Evolutionary conservation across 2,888 invertebrate species (phyloP).

Genomic region (Rutpela maculata): DNA sequence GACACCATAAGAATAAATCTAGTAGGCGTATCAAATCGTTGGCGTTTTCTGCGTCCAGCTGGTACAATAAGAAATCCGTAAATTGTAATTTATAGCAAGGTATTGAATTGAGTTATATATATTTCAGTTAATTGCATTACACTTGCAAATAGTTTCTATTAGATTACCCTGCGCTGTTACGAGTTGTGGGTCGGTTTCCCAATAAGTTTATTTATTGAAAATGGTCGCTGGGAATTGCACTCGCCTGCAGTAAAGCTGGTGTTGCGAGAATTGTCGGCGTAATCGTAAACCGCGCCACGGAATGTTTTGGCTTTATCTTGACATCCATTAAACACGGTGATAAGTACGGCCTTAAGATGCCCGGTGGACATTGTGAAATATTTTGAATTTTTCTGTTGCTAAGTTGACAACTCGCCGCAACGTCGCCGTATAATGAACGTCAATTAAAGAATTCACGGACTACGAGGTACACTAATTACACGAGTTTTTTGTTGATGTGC

Average conservation of each 20-base stretch:
- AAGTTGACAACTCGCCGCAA: conserved; percentile 12
- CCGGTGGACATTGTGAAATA: conserved; percentile 44
- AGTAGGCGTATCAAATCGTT: background rate
- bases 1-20: no score
- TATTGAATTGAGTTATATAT: conserved; percentile 25
- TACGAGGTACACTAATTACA: conserved; percentile 47
- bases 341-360: conserved; percentile 38
- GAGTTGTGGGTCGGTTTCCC: conserved; percentile 16
- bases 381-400: conserved; percentile 42
- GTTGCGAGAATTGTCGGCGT: conserved; percentile 36
- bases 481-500: conserved; percentile 39
- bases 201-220: conserved; percentile 39
- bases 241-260: conserved; percentile 36
- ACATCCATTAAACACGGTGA: conserved; percentile 46
- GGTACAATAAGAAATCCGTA: conserved; percentile 10
- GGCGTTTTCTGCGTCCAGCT: background rate
- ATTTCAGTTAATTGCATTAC: conserved; percentile 39
- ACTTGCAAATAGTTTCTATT: conserved; percentile 32
- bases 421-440: conserved; percentile 35
- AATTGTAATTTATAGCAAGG: conserved; percentile 24
- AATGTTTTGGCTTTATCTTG: conserved; percentile 46
- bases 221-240: conserved; percentile 5
- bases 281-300: conserved; percentile 44
- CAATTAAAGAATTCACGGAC: conserved; percentile 51
- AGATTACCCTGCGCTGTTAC: conserved; percentile 4